Conservation (phyloP, 2,888 invertebrate species). For the Dendrolimus pini region DNA sequence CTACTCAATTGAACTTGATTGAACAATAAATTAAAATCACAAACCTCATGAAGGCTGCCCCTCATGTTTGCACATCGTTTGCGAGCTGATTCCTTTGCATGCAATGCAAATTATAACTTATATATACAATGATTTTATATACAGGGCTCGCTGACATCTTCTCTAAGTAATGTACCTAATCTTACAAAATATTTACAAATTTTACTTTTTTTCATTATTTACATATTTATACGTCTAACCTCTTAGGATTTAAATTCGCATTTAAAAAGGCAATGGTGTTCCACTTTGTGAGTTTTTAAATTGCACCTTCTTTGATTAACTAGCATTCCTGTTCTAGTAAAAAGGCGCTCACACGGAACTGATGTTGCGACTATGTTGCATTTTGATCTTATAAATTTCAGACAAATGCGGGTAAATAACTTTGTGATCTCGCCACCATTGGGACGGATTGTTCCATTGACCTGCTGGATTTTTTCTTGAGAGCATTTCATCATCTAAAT, state of each 20-base stretch:
- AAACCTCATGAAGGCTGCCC: no score
- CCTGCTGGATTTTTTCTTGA: constrained; percentile 5
- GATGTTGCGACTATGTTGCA: constrained; percentile 13
- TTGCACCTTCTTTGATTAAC: constrained; percentile 4
- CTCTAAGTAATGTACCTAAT: no score
- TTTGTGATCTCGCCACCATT: constrained; percentile 11
- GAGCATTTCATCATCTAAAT: constrained; percentile 5
- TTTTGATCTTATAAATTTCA: constrained; percentile 5
- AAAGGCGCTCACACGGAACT: constrained; percentile 10
- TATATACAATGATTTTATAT: no score
- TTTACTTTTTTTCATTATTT: no score
- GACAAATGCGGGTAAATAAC: constrained; percentile 10
- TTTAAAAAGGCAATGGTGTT: not conserved
- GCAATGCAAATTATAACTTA: no score
- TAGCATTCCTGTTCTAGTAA: constrained; percentile 7
- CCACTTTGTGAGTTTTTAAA: constrained; percentile 1
- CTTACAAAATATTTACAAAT: no score
- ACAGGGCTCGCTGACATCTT: no score
- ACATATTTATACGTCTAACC: no score
- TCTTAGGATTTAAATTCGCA: not conserved
- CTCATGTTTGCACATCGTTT: no score
- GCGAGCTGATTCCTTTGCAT: no score
- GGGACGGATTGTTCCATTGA: constrained; percentile 8
- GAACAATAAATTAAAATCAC: no score
- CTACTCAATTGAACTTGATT: no score